Base-by-base conservation (phyloP, 2,797 vertebrate genomes). In the Xenopus petersii region DNA sequence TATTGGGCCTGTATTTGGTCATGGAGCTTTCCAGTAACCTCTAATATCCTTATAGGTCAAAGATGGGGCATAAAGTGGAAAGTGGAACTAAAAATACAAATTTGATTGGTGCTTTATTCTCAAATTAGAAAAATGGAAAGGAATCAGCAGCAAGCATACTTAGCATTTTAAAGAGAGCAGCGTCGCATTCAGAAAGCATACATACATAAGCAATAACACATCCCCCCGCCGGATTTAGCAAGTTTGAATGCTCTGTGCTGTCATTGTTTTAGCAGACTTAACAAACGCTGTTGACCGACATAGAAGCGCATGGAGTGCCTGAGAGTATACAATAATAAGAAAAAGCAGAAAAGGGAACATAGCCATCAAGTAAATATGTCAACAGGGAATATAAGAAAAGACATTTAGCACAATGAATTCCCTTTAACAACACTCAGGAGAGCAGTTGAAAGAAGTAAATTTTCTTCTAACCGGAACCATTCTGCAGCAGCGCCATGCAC, bases 381-480 rank as follows among this genome's bases (percentile, higher is more conserved):
- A 74, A 36, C 24, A 24, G 71, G 71, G 71, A 79, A 79, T 79
- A 70, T 65, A 56, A 56, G 69, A 74, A 71, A 74, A 74, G 73
- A 66, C 67, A 69, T 74, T 65, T 74, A 73, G 63, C 46, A 47
- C 77, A 79, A 70, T 74, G 48, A 74, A 79, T 79, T 61, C 68
- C 71, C 71, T 33, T 54, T 74, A 70, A 74, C 61, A 49, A 74
- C 67, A 70, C 71, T 70, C 71, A 46, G 61, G 71, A 74, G 77
- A 74, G 67, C 13, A 74, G 67, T 74, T 74, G 67, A 79, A 74
- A 79, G 77, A 70, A 60, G 77, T 79, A 70, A 65, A 79, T 74
- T 67, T 79, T 74, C 70, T 64, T 67, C 67, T 74, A 67, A 73
- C 67, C 77, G 55, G 67, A 74, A 74, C 77, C 47, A 55, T 79